A percentile compares a stretch with the other conserved stretches of the same genome.
These are phyloP conservation scores for Falco biarmicus DNA, from an alignment of 2,797 vertebrate genomes.

Conservation along the genomic window DNA sequence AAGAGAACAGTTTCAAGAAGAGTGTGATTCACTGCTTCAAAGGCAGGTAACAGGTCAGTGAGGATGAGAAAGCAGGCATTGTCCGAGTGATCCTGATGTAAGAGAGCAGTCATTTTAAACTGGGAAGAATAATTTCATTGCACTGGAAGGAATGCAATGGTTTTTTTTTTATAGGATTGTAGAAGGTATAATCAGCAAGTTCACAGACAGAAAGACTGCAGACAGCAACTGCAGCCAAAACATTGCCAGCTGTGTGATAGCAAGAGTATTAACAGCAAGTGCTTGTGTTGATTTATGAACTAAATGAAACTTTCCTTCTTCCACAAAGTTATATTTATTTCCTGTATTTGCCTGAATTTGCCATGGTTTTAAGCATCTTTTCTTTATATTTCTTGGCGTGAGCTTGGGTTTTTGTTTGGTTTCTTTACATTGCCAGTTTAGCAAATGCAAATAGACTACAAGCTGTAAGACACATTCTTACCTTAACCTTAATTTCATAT, in stretches of 20 bases:
- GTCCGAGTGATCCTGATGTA: not conserved
- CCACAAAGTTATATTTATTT: not conserved
- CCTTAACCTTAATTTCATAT: not conserved
- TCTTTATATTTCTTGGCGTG: not conserved
- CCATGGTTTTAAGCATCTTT: not conserved
- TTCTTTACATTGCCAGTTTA: not conserved
- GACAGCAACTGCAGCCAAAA: not conserved
- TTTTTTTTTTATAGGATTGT: not conserved
- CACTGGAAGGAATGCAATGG: not conserved
- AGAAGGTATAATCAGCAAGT: not conserved
- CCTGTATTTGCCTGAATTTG: not conserved
- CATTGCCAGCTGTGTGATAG: not conserved
- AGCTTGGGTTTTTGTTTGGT: rapidly evolving
- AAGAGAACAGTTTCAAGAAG: not conserved
- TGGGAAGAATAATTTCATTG: not conserved
- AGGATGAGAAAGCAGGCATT: not conserved
- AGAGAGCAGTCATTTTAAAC: not conserved
- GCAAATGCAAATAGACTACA: not conserved
- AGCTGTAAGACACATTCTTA: not conserved
- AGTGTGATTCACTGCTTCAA: not conserved
- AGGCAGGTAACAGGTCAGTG: not conserved
- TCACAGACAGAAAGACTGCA: not conserved
- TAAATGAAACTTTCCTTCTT: not conserved
- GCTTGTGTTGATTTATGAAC: not conserved
- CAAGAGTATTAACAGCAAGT: not conserved